These are phyloP conservation scores for Calosoma granatense DNA, from an alignment of 1,140 invertebrate genomes.

Conservation along the genomic window DNA sequence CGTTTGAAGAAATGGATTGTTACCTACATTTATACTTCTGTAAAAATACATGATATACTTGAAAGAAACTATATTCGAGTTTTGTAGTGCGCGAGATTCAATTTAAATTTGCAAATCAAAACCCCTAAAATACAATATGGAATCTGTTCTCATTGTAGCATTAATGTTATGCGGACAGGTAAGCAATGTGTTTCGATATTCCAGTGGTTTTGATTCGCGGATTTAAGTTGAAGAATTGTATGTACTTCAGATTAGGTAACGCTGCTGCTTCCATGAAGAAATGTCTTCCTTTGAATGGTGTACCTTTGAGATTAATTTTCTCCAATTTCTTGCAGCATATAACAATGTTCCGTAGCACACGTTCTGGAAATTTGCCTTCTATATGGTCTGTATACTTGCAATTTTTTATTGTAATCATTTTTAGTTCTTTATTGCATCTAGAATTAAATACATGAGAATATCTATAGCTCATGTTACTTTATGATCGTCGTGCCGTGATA, in stretches of 20 bases:
- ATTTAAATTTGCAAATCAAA: too few species aligned
- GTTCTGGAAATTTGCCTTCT: constrained; percentile 9
- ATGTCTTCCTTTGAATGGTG: constrained; percentile 9
- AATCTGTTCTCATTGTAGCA: too few species aligned
- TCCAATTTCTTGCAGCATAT: constrained; percentile 12
- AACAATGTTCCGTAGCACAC: constrained; percentile 12
- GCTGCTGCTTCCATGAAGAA: constrained; percentile 12
- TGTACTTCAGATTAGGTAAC: constrained; percentile 13
- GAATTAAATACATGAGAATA: too few species aligned
- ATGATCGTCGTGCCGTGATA: too few species aligned
- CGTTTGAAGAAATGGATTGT: constrained; percentile 9
- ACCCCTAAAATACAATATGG: constrained; percentile 7
- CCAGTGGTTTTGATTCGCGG: background rate
- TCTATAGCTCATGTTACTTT: too few species aligned
- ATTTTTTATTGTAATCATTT: constrained; percentile 12
- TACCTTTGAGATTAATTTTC: constrained; percentile 14
- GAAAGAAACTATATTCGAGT: too few species aligned
- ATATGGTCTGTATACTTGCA: constrained; percentile 6
- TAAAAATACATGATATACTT: too few species aligned
- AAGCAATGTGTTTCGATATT: background rate
- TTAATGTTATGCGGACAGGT: too few species aligned
- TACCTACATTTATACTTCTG: constrained; percentile 15
- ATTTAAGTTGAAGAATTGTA: background rate
- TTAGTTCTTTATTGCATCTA: constrained; percentile 13
- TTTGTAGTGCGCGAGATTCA: too few species aligned